Evolutionary conservation across 2,113 vertebrate genomes (phyloP), one percentile per base, ranked within the genome.

Genomic region (Etheostoma cragini): DNA sequence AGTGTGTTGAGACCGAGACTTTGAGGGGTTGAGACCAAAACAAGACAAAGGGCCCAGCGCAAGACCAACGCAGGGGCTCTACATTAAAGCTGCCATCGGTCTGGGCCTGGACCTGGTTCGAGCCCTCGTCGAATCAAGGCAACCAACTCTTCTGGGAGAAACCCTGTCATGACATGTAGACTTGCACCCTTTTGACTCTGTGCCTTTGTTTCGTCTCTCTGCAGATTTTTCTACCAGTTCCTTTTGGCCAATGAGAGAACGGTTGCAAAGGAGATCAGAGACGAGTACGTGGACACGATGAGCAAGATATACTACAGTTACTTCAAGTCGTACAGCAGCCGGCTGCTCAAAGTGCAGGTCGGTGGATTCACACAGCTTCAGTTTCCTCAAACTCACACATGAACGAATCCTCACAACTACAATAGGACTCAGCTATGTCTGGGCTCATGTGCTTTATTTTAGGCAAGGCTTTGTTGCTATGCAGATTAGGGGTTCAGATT

Each of bases 341-440:
- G 97, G 8, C 94, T 98, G 66, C 97, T 98, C 91, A 98, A 98
- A 93, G 96, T 98, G 65, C 97, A 98, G 97, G 97, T 98, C 80
- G 93, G 95, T 30, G 53, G 8, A 3, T 19, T 5, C 5, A 19
- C 38, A 38, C 38, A 42, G 35, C 30, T 30, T 16, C 16, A 8
- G 5, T 50, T 50, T 19, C 17, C 19, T 17, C 47, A 19, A 50
- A 50, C 5, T 17, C 16, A 19, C 17, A 50, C 49, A 19, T 50
- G 6, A 19, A 19, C 3, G 49, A 19, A 19, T 50, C 6, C 6
- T 50, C 7, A 15, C 54, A 49, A 4, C 58, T 0, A 5, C n/a
- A 21, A 46, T 1, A 49, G 17, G 47, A 7, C 5, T 49, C 16
- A 17, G 47, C 47, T 11, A 11, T 0, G 38, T 49, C 47, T 17